Conservation (phyloP, 2,113 vertebrate species). For the Aldabrachelys gigantea region DNA sequence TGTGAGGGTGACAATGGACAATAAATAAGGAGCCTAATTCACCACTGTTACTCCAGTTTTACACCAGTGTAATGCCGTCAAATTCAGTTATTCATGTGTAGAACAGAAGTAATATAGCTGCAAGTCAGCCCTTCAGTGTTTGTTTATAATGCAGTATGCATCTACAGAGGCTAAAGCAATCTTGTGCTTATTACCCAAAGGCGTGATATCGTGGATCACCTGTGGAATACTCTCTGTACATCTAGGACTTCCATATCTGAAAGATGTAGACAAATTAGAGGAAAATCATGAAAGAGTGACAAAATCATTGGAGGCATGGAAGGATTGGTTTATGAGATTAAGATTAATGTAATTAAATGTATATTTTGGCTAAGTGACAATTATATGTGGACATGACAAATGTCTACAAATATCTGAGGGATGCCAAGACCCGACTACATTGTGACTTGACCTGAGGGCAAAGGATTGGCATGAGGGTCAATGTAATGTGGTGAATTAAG, state of each 20-base stretch:
- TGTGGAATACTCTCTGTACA: fast-evolving
- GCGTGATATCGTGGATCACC: background rate
- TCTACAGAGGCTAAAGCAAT: background rate
- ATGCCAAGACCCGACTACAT: slow-evolving; percentile 18
- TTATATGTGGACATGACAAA: slow-evolving; percentile 36
- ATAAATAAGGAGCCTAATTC: fast-evolving
- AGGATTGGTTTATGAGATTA: slow-evolving; percentile 38
- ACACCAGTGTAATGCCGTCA: background rate
- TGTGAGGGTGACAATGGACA: background rate
- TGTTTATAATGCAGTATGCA: background rate
- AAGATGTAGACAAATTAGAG: background rate
- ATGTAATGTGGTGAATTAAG: background rate
- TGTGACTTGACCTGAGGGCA: background rate
- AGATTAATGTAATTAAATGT: slow-evolving; percentile 45
- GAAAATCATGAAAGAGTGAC: background rate
- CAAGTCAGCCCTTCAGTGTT: background rate
- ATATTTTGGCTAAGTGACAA: slow-evolving; percentile 39
- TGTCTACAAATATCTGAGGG: slow-evolving; percentile 54
- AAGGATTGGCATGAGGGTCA: background rate
- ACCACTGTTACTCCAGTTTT: background rate
- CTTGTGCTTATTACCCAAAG: background rate
- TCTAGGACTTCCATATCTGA: background rate
- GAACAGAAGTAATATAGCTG: background rate
- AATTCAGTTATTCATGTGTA: background rate
- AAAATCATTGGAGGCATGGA: background rate